phyloP scores from a whole-genome alignment of 92 coral and sea anemone genomes.

The Heteractis magnifica region DNA sequence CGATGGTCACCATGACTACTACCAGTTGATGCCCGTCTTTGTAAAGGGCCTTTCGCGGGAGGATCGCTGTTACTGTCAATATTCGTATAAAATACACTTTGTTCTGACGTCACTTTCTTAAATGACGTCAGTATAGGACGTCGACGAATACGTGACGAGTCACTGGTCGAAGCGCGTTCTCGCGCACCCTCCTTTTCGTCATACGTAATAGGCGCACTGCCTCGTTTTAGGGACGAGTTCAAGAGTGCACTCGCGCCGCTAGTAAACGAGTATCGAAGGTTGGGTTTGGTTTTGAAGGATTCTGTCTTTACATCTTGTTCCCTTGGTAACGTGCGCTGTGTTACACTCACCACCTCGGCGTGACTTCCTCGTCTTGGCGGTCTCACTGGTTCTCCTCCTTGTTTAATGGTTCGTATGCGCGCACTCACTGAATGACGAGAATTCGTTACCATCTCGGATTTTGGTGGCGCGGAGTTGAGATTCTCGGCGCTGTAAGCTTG shows the following conservation, averaged over 20 bases:
- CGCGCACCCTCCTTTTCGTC: constrained; percentile 20
- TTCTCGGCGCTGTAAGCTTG: constrained; percentile 66
- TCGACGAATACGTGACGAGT: constrained; percentile 47
- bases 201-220: constrained; percentile 26
- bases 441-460: constrained; percentile 4
- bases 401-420: constrained; percentile 36
- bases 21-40: constrained; percentile 81
- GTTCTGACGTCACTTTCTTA: constrained; percentile 71
- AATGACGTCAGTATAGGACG: constrained; percentile 77
- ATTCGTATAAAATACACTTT: constrained; percentile 47
- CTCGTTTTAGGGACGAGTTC: constrained; percentile 31
- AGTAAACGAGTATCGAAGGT: constrained; percentile 24
- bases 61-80: neutral
- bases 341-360: constrained; percentile 34
- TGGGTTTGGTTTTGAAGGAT: neutral
- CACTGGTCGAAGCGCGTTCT: constrained; percentile 38
- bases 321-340: neutral
- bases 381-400: constrained; percentile 34
- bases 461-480: constrained; percentile 15
- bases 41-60: neutral
- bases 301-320: neutral
- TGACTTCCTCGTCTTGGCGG: constrained; percentile 29
- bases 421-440: constrained; percentile 17
- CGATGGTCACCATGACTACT: constrained; percentile 40
- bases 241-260: constrained; percentile 11